phyloP scores from a whole-genome alignment of 2,113 vertebrate genomes.

The Zosterops borbonicus region DNA sequence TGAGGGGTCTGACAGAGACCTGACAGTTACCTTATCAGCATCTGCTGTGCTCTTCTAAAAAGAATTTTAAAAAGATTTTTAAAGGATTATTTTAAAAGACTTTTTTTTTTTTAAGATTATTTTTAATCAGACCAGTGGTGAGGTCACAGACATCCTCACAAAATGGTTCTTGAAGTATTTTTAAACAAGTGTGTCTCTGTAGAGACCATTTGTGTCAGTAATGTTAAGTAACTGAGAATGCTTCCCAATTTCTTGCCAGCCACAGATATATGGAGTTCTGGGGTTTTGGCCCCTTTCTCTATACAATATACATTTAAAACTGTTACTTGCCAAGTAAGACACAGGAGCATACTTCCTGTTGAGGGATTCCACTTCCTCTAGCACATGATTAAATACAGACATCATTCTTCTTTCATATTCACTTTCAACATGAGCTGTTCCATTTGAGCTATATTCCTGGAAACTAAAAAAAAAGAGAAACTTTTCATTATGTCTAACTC shows the following conservation, averaged over 20 bases:
- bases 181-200: not conserved
- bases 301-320: not conserved
- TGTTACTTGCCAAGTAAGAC: constrained; percentile 87
- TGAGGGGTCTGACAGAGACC: not conserved
- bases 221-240: not conserved
- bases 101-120: not conserved
- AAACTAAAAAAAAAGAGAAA: constrained; percentile 74
- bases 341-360: constrained; percentile 93
- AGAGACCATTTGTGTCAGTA: not conserved
- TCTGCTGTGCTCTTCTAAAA: not conserved
- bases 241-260: not conserved
- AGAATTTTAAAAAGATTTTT: not conserved
- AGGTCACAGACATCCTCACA: not conserved
- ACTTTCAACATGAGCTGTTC: constrained; percentile 85
- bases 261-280: rapidly evolving
- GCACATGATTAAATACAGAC: constrained; percentile 88
- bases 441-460: constrained; percentile 86
- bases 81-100: not conserved
- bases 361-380: constrained; percentile 92
- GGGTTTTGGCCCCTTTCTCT: not conserved
- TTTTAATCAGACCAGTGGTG: not conserved
- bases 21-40: not conserved
- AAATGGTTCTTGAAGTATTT: not conserved
- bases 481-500: not conserved
- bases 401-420: constrained; percentile 95